Percentiles rank a stretch among this genome's conserved stretches.
phyloP scores from a whole-genome alignment of 2,797 vertebrate genomes.

The Vireo griseus region DNA sequence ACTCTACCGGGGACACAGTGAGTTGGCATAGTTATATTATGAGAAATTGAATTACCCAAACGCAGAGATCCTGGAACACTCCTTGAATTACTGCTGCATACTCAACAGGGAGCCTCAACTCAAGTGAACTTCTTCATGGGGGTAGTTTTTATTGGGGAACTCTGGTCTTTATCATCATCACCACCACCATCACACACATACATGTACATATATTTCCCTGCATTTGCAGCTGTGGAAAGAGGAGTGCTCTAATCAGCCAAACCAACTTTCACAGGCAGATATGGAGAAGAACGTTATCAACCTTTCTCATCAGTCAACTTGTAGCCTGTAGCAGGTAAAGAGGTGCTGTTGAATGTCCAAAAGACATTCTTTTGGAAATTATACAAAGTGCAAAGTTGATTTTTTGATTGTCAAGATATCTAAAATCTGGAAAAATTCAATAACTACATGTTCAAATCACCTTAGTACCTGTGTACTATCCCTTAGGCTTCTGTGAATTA shows the following conservation, averaged over 20 bases:
- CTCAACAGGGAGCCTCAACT: not conserved
- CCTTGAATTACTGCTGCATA: not conserved
- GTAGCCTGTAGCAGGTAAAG: not conserved
- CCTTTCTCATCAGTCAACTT: not conserved
- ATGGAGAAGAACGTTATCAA: accelerated
- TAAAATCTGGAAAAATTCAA: not conserved
- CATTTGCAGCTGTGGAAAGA: not conserved
- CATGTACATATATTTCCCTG: accelerated
- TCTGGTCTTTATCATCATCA: not conserved
- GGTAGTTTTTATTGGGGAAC: not conserved
- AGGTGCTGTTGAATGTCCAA: not conserved
- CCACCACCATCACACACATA: not conserved
- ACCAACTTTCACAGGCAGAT: not conserved
- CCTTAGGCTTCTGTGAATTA: not conserved
- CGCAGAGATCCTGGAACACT: not conserved
- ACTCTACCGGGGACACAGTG: not conserved
- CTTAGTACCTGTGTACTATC: not conserved
- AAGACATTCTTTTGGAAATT: not conserved
- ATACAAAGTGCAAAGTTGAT: not conserved
- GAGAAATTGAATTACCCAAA: not conserved
- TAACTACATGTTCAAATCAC: not conserved
- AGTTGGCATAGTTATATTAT: not conserved
- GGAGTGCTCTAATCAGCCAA: not conserved
- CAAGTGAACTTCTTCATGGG: not conserved
- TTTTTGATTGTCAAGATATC: not conserved